Conservation (phyloP, 2,797 vertebrate genomes). For the Hirundo rustica region DNA sequence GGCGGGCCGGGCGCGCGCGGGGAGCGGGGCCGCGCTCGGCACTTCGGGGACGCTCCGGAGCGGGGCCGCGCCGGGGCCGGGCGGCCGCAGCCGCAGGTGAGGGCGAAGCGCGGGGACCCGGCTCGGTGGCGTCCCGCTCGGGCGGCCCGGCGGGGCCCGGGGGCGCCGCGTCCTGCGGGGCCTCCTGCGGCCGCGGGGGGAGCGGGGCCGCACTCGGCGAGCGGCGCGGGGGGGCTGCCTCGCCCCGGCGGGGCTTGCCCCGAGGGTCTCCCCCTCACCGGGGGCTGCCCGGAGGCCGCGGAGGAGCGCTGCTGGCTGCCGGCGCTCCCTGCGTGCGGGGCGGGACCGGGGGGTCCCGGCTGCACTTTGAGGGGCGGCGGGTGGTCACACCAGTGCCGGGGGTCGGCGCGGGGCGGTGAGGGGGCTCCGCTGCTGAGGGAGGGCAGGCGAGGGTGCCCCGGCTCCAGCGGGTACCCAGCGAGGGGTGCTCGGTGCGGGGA, state of each 20-base stretch:
- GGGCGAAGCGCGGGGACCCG: not conserved
- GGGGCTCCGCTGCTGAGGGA: not conserved
- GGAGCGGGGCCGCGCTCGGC: too few species aligned
- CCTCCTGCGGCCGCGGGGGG: not conserved
- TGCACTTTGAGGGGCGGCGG: not conserved
- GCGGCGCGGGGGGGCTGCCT: not conserved
- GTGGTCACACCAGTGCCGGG: not conserved
- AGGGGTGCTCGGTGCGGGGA: not conserved
- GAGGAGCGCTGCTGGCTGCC: not conserved
- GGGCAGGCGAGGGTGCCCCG: too few species aligned
- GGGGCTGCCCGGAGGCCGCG: not conserved
- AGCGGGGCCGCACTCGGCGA: not conserved
- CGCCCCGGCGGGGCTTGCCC: not conserved
- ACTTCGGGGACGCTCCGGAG: too few species aligned
- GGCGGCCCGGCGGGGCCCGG: not conserved
- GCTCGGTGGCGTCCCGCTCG: not conserved
- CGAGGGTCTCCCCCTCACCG: too few species aligned
- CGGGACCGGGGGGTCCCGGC: not conserved
- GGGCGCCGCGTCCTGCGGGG: not conserved
- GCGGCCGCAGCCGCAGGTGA: not conserved
- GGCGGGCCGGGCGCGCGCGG: too few species aligned
- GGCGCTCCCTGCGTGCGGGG: not conserved
- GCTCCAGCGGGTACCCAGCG: accelerated
- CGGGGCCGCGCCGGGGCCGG: not conserved
- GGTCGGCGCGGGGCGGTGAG: too few species aligned